Evolutionary conservation across 1,140 invertebrate species (phyloP).

Genomic region (Zaprionus ornatus): DNA sequence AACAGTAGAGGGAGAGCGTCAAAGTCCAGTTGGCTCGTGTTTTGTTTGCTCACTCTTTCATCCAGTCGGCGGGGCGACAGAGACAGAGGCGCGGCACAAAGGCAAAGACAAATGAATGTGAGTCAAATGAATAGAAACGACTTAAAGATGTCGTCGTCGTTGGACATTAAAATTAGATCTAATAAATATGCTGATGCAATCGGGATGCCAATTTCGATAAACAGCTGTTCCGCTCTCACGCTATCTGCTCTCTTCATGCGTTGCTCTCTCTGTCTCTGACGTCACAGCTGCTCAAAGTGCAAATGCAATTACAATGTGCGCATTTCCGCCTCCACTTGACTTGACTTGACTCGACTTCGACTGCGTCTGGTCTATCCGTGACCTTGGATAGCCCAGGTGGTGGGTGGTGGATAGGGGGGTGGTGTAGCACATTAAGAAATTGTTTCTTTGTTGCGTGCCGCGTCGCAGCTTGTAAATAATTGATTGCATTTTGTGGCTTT

Average conservation of each 20-base stretch:
- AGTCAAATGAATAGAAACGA: conserved; percentile 62
- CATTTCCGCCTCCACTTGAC: conserved; percentile 15
- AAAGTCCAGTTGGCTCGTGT: conserved; percentile 18
- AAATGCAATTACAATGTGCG: conserved; percentile 27
- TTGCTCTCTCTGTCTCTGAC: conserved; percentile 8
- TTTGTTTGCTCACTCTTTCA: conserved; percentile 6
- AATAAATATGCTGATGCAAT: conserved; percentile 40
- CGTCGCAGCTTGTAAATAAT: conserved; percentile 17
- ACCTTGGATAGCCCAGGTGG: conserved; percentile 8
- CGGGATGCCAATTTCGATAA: conserved; percentile 25
- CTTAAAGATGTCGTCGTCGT: conserved; percentile 27
- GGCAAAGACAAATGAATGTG: conserved; percentile 72
- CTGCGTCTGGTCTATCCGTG: conserved; percentile 5
- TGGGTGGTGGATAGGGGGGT: neutral
- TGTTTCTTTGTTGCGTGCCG: conserved; percentile 17
- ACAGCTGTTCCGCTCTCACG: conserved; percentile 7
- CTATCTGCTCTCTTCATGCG: neutral
- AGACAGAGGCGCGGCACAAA: conserved; percentile 13
- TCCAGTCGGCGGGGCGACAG: neutral
- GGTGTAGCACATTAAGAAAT: conserved; percentile 17
- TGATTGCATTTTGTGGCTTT: conserved; percentile 19
- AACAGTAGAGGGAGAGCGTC: neutral
- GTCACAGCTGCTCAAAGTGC: conserved; percentile 31
- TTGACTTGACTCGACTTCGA: neutral
- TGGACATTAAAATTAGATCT: conserved; percentile 11